Conservation (phyloP, 2,113 vertebrate genomes). For the Eretmochelys imbricata region DNA sequence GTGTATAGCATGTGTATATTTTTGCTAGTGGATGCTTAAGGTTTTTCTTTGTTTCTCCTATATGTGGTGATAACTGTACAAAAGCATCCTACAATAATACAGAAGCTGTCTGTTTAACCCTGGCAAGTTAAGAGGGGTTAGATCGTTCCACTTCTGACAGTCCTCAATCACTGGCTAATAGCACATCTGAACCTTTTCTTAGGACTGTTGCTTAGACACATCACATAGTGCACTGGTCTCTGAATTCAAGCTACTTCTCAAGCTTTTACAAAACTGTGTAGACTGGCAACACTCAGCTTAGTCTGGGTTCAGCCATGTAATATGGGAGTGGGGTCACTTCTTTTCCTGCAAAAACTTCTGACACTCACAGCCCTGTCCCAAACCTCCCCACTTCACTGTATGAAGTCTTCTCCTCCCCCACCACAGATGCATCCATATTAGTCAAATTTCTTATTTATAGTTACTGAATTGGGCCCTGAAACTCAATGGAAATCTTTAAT, state of each 20-base stretch:
- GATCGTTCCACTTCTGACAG: conserved; percentile 82
- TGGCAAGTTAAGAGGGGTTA: conserved; percentile 74
- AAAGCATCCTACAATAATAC: conserved; percentile 79
- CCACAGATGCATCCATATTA: too few relatives aligned
- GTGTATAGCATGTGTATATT: neutral
- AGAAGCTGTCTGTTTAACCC: conserved; percentile 80
- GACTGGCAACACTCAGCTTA: too few relatives aligned
- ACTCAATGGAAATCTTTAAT: neutral
- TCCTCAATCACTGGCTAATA: neutral
- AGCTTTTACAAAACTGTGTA: neutral
- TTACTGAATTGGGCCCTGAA: neutral
- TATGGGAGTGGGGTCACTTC: neutral
- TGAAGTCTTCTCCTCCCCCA: neutral
- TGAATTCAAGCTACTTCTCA: neutral
- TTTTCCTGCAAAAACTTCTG: neutral
- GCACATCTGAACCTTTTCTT: neutral
- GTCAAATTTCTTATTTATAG: neutral
- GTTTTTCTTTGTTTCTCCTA: conserved; percentile 74
- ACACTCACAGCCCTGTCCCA: neutral
- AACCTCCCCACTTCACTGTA: neutral
- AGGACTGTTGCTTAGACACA: neutral
- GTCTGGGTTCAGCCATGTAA: neutral
- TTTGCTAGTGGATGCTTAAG: conserved; percentile 65
- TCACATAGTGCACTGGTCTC: neutral
- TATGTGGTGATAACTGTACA: conserved; percentile 73